Evolutionary conservation across 2,113 vertebrate genomes (phyloP), one percentile per base, ranked within the genome.

Genomic region (Seriola aureovittata): DNA sequence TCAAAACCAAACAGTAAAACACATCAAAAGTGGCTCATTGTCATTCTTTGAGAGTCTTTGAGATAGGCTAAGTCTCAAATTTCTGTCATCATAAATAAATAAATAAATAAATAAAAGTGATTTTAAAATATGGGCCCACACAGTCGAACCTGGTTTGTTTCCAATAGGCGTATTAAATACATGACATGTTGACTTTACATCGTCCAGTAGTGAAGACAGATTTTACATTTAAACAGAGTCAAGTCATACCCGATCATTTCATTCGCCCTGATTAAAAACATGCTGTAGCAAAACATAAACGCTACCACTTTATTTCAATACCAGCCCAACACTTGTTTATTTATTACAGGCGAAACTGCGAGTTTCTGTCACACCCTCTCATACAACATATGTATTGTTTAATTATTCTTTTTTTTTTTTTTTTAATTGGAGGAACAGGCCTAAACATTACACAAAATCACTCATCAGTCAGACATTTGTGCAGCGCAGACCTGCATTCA

Each of bases 401-500:
- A 29, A 29, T 29, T 29, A 2, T 29, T 29, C 29, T 42, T 10
- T 1, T 42, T 10, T 9, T 42, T 10, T 9, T 40, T 0, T 44
- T 25, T 25, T 40, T 3, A 19, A 55, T 54, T 3, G 5, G 1
- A 63, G 8, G 55, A 4, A 0, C n/a, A 12, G 50, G 11, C 14
- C 19, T n/a, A 9, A 19, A 40, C 8, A 10, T 12, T 38, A 11
- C 21, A 10, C 36, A 44, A 12, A 2, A 29, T 25, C 46, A 62
- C 16, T 17, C 14, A 11, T n/a, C 32, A 19, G 7, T 38, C 8
- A 10, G 29, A 36, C 32, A 58, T 46, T 73, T 40, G 67, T 70
- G 50, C 52, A 62, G 67, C n/a, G 68, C 23, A 29, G 62, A 76
- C 0, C 79, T 59, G 69, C 58, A 80, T 77, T 25, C 16, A 80